Evolutionary conservation across 2,888 invertebrate species (phyloP).

Genomic region (Heliconius hortense): DNA sequence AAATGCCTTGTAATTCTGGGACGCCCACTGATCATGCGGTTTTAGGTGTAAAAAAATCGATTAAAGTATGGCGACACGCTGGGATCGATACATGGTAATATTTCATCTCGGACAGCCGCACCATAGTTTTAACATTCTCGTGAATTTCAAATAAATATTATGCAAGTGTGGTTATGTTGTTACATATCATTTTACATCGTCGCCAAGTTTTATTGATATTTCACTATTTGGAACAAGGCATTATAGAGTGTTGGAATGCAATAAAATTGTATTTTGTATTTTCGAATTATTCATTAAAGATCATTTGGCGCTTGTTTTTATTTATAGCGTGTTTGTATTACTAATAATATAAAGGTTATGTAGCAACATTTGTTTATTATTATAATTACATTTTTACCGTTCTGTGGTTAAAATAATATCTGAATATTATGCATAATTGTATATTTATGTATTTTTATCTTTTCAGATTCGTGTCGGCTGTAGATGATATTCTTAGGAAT

Average conservation of each 20-base stretch:
- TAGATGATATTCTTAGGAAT: constrained; percentile 69
- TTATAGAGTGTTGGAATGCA: constrained; percentile 54
- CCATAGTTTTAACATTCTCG: constrained; percentile 73
- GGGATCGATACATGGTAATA: constrained; percentile 79
- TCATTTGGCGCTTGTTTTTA: constrained; percentile 34
- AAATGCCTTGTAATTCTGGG: constrained; percentile 74
- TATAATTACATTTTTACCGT: constrained; percentile 5
- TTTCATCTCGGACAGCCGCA: constrained; percentile 74
- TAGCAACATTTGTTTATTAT: constrained; percentile 28
- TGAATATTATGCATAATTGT: not conserved
- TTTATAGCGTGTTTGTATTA: constrained; percentile 38
- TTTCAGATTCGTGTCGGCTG: constrained; percentile 72
- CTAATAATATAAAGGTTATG: constrained; percentile 28
- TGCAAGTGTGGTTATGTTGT: constrained; percentile 65
- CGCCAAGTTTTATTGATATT: constrained; percentile 55
- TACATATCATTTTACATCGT: constrained; percentile 70
- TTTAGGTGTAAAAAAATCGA: constrained; percentile 82
- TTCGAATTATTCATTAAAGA: constrained; percentile 38
- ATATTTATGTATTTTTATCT: constrained; percentile 54
- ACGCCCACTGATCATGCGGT: constrained; percentile 77
- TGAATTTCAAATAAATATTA: constrained; percentile 78
- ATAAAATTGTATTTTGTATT: constrained; percentile 52
- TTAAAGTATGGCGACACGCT: constrained; percentile 80
- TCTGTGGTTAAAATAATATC: not conserved
- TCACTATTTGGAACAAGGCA: constrained; percentile 54